Evolutionary conservation across 2,113 vertebrate genomes (phyloP).

Genomic region (Vulpes vulpes): DNA sequence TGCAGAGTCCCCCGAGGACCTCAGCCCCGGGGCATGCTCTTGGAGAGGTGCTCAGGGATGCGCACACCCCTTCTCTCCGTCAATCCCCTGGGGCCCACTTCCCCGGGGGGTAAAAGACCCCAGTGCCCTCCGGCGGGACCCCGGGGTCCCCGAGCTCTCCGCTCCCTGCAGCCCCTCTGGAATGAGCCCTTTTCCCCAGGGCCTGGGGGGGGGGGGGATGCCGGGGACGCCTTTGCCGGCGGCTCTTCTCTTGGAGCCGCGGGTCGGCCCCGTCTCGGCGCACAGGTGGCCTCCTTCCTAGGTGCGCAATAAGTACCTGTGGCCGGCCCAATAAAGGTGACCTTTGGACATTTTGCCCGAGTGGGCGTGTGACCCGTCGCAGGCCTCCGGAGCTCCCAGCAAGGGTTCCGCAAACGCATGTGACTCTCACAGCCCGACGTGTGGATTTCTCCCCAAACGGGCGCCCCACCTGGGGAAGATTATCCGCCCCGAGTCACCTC

Average conservation of each 20-base stretch:
- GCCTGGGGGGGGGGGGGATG: too few relatives aligned
- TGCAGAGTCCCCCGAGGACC: not conserved
- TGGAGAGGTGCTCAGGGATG: accelerated
- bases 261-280: not conserved
- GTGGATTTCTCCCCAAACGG: constrained; percentile 9
- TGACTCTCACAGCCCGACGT: accelerated
- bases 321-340: not conserved
- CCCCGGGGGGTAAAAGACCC: not conserved
- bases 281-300: not conserved
- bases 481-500: not conserved
- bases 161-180: not conserved
- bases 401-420: not conserved
- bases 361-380: not conserved
- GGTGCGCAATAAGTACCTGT: not conserved
- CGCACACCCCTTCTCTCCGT: not conserved
- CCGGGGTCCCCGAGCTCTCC: not conserved
- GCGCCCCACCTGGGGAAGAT: not conserved
- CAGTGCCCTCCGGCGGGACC: not conserved
- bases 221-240: not conserved
- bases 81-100: not conserved
- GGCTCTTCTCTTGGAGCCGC: not conserved
- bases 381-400: not conserved
- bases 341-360: not conserved
- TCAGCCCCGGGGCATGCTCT: not conserved
- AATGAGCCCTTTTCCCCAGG: not conserved